A percentile compares a stretch with the other conserved stretches of the same genome.
These are phyloP conservation scores for Cephonodes hylas DNA, from an alignment of 2,888 invertebrate genomes.

Conservation along the genomic window DNA sequence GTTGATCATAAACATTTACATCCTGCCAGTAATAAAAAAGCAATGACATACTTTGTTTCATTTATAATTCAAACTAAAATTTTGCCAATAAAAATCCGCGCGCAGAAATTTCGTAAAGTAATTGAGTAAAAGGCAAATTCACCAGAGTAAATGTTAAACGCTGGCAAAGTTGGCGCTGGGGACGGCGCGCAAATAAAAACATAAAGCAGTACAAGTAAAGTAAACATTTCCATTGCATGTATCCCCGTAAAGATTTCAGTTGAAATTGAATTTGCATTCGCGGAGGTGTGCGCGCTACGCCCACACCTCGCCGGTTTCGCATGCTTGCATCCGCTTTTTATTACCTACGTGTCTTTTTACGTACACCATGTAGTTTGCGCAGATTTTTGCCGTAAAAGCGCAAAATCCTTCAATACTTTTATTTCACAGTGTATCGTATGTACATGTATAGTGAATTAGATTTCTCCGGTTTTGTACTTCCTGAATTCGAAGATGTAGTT, in stretches of 20 bases:
- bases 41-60: too few relatives aligned
- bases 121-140: background rate
- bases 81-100: background rate
- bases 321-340: conserved; percentile 36
- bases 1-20: background rate
- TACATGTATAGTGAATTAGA: too few relatives aligned
- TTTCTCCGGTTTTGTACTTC: too few relatives aligned
- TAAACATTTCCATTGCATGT: conserved; percentile 54
- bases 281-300: conserved; percentile 43
- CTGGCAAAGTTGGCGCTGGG: conserved; percentile 26
- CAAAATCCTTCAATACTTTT: too few relatives aligned
- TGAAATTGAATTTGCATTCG: conserved; percentile 58
- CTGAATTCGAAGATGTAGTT: too few relatives aligned
- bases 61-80: background rate
- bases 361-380: background rate
- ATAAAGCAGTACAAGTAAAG: conserved; percentile 41
- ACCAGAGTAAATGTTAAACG: conserved; percentile 42
- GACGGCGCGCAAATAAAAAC: conserved; percentile 39
- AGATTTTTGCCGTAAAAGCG: too few relatives aligned
- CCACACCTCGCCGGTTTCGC: conserved; percentile 52
- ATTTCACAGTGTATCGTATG: too few relatives aligned
- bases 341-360: conserved; percentile 35
- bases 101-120: background rate
- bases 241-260: conserved; percentile 55
- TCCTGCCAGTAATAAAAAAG: background rate